Conservation (phyloP, 1,140 invertebrate species). For the Drosophila hydei region DNA sequence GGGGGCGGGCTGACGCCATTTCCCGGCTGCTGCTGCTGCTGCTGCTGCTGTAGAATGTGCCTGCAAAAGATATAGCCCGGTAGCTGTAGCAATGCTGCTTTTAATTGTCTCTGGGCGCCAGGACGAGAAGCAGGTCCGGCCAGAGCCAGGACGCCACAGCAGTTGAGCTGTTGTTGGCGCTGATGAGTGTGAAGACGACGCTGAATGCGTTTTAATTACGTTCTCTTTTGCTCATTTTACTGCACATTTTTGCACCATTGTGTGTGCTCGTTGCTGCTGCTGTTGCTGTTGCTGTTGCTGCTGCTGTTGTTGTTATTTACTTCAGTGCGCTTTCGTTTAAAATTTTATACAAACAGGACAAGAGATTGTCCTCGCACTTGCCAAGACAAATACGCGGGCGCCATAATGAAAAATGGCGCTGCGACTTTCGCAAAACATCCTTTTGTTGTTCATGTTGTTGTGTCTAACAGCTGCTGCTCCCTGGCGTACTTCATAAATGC, state of each 20-base stretch:
- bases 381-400: conserved; percentile 61
- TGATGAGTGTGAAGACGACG: conserved; percentile 33
- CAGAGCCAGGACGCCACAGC: neutral
- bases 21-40: conserved; percentile 18
- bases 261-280: conserved; percentile 17
- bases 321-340: conserved; percentile 51
- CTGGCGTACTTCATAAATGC: conserved; percentile 42
- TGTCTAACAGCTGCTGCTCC: conserved; percentile 19
- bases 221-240: conserved; percentile 61
- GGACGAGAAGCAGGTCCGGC: neutral
- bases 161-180: neutral
- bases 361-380: conserved; percentile 34
- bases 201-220: conserved; percentile 70
- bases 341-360: conserved; percentile 46
- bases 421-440: conserved; percentile 39
- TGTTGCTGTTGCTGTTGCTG: conserved; percentile 26
- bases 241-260: conserved; percentile 47
- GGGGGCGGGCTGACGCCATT: neutral
- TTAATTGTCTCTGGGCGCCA: conserved; percentile 42
- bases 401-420: conserved; percentile 67
- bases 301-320: conserved; percentile 51
- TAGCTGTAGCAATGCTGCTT: conserved; percentile 32
- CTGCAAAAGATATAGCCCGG: conserved; percentile 26
- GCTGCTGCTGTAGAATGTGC: conserved; percentile 28
- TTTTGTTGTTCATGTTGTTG: conserved; percentile 12